Evolutionary conservation across 2,797 vertebrate genomes (phyloP), one percentile per base, ranked within the genome.

Genomic region (Smutsia gigantea): DNA sequence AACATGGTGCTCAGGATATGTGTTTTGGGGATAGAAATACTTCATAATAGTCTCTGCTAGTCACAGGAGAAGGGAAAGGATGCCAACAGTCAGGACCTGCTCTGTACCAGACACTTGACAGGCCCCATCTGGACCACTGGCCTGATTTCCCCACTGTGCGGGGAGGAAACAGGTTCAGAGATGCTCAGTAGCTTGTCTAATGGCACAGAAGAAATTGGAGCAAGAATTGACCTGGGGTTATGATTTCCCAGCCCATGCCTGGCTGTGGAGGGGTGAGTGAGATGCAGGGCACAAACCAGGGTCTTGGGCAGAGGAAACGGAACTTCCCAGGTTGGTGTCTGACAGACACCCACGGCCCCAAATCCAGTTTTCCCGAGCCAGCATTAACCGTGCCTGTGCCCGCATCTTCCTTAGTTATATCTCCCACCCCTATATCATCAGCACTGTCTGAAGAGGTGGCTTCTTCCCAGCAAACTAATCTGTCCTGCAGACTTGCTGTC

Each of bases 391-490:
- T 63, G 2, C 42, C 15, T 23, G 37, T 0, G 19, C 0, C 7
- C 23, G 6, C 77, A 23, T 46, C 10, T 77, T 42, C 25, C 18
- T 46, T 77, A 29, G 7, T 72, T 51, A 5, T 27, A 25, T 15
- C 39, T n/a, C 6, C 15, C 49, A 55, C 53, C 10, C 7, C 49
- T 74, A 64, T 8, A 31, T 39, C 39, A 46, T 39, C 31, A 68
- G 34, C 21, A 12, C 27, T n/a, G 18, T 68, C 27, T 53, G 39
- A 49, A 78, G 39, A 2, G 11, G 39, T 9, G 75, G 23, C 5
- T 84, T 95, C 59, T 63, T 90, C 74, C 39, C 39, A 31, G 63
- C 37, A 84, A 78, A 39, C 63, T 29, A 75, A 25, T 29, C 71
- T 59, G 71, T 63, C 42, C 75, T 82, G 13, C 55, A 75, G 37